Percentiles rank a stretch among this genome's conserved stretches.
Evolutionary conservation across 2,888 invertebrate species (phyloP).

Genomic region (Gymnoscelis rufifasciata): DNA sequence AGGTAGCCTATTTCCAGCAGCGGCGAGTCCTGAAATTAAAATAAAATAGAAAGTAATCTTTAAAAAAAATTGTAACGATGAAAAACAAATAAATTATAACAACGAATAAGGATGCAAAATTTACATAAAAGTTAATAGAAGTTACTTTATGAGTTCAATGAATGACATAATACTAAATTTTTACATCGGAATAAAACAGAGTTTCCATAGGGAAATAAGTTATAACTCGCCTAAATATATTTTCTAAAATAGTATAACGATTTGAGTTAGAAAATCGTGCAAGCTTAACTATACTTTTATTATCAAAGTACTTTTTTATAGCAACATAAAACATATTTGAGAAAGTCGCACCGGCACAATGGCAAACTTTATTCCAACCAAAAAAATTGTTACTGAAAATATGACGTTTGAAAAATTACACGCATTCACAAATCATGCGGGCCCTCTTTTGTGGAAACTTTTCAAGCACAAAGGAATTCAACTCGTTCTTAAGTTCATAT

Average conservation of each 20-base stretch:
- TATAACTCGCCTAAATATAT: too few relatives aligned
- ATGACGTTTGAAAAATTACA: slow-evolving; percentile 79
- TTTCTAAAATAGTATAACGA: too few relatives aligned
- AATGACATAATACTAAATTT: too few relatives aligned
- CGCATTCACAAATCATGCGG: slow-evolving; percentile 77
- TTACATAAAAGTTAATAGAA: too few relatives aligned
- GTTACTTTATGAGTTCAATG: too few relatives aligned
- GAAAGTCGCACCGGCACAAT: slow-evolving; percentile 68
- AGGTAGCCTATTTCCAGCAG: too few relatives aligned
- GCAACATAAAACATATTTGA: slow-evolving; percentile 52
- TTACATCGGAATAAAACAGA: too few relatives aligned
- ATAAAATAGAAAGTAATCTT: background rate
- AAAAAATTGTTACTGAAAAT: slow-evolving; percentile 71
- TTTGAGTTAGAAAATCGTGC: too few relatives aligned
- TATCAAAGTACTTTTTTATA: background rate
- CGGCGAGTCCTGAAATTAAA: too few relatives aligned
- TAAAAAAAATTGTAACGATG: background rate
- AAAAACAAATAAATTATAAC: background rate
- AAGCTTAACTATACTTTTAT: too few relatives aligned
- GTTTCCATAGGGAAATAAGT: too few relatives aligned
- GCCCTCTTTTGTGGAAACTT: slow-evolving; percentile 73
- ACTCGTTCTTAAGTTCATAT: slow-evolving; percentile 64
- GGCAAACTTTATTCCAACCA: slow-evolving; percentile 68
- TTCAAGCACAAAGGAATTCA: slow-evolving; percentile 64
- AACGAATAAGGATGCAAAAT: background rate